Evolutionary conservation across 2,113 vertebrate species (phyloP).

Genomic region (Microcebus jonahi): DNA sequence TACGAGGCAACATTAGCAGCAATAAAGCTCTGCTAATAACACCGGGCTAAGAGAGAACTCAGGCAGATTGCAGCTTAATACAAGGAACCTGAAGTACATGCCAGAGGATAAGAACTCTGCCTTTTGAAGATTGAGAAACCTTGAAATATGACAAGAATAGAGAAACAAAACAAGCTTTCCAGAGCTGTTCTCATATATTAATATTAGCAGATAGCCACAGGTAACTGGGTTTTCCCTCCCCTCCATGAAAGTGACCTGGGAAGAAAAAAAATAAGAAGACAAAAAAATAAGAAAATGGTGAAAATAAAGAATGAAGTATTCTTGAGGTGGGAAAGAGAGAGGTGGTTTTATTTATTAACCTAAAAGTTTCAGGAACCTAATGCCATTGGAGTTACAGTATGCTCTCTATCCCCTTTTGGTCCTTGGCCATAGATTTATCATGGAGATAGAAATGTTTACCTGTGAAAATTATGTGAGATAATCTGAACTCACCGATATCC

Average conservation of each 20-base stretch:
- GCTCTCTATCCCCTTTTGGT: neutral
- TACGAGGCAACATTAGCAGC: slow-evolving; percentile 58
- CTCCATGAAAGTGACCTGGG: neutral
- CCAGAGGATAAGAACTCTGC: neutral
- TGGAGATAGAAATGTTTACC: neutral
- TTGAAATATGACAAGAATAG: neutral
- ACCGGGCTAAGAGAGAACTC: neutral
- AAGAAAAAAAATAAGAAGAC: neutral
- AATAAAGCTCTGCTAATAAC: slow-evolving; percentile 62
- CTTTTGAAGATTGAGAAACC: neutral
- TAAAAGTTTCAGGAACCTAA: neutral
- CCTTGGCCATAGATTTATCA: neutral
- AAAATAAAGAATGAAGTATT: neutral
- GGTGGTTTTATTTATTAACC: neutral
- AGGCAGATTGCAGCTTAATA: neutral
- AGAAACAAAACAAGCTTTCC: neutral
- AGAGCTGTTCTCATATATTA: neutral
- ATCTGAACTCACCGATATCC: slow-evolving; percentile 66
- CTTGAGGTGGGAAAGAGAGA: neutral
- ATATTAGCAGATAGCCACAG: neutral
- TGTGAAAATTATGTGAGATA: neutral
- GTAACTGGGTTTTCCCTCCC: neutral
- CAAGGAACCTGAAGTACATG: neutral
- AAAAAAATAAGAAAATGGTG: neutral
- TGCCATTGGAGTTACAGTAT: neutral